A percentile compares a stretch with the other conserved stretches of the same genome.
Conservation (phyloP, 1,140 invertebrate species). For the Bombus fervidus region DNA sequence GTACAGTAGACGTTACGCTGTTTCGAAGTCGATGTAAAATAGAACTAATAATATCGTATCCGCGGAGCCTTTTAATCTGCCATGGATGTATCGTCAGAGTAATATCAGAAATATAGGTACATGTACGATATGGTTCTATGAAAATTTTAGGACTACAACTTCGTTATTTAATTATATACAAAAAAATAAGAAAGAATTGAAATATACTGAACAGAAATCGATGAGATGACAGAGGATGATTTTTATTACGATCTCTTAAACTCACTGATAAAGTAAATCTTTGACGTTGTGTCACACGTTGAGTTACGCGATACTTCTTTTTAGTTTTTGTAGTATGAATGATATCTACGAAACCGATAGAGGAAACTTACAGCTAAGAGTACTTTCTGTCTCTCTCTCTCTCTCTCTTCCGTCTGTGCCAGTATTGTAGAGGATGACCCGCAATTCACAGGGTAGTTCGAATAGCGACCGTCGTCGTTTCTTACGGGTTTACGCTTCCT, state of each 20-base stretch:
- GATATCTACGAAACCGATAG: no score
- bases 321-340: not conserved
- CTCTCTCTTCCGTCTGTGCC: not conserved
- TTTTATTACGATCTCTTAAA: no score
- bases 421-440: constrained; percentile 33
- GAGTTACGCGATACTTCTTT: no score
- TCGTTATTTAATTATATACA: no score
- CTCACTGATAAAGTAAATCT: no score
- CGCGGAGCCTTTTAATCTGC: constrained; percentile 9
- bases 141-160: no score
- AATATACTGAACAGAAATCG: no score
- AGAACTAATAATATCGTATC: constrained; percentile 26
- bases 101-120: not conserved
- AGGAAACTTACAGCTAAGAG: not conserved
- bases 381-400: not conserved
- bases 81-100: not conserved
- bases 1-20: not conserved
- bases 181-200: no score
- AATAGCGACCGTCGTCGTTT: constrained; percentile 43
- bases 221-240: no score
- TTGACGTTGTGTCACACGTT: no score
- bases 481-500: constrained; percentile 67
- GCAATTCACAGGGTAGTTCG: constrained; percentile 48
- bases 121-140: no score
- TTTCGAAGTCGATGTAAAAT: constrained; percentile 24